These are phyloP conservation scores for Eubasilissa regina DNA, from an alignment of 1,140 invertebrate species.

Conservation along the genomic window DNA sequence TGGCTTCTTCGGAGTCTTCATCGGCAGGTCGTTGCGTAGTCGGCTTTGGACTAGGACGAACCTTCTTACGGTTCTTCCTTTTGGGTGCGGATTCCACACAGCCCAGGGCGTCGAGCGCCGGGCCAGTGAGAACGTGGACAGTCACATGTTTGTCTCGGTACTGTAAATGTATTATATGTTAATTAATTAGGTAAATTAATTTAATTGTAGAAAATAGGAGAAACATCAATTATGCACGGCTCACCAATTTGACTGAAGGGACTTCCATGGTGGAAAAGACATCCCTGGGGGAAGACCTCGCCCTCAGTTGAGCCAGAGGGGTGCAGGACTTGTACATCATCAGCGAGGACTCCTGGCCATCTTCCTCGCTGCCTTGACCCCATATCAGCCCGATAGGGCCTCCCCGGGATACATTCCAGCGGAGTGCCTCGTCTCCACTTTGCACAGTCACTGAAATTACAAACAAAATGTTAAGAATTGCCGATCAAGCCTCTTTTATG, in stretches of 20 bases:
- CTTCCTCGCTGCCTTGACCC: conserved; percentile 51
- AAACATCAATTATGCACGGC: neutral
- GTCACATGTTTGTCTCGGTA: conserved; percentile 69
- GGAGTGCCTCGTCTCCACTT: conserved; percentile 41
- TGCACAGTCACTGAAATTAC: conserved; percentile 51
- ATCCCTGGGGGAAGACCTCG: conserved; percentile 49
- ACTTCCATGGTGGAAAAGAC: conserved; percentile 55
- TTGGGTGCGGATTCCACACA: conserved; percentile 54
- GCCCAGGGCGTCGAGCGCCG: conserved; percentile 63
- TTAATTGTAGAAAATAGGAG: neutral
- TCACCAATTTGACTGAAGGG: conserved; percentile 53
- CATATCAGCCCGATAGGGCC: conserved; percentile 29
- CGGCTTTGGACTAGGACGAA: neutral
- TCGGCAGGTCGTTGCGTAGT: conserved; percentile 50
- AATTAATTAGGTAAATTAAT: neutral
- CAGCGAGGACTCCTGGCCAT: conserved; percentile 61
- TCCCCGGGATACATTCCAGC: conserved; percentile 40
- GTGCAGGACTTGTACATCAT: conserved; percentile 62
- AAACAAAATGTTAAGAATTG: neutral
- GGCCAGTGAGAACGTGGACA: conserved; percentile 63
- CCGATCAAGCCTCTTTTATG: too few relatives aligned
- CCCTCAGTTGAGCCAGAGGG: conserved; percentile 46
- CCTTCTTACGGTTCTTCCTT: conserved; percentile 64
- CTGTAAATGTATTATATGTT: conserved; percentile 60
- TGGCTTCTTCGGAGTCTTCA: conserved; percentile 62